These are phyloP conservation scores for Octodon degus DNA, from an alignment of 2,113 vertebrate species.

Conservation along the genomic window DNA sequence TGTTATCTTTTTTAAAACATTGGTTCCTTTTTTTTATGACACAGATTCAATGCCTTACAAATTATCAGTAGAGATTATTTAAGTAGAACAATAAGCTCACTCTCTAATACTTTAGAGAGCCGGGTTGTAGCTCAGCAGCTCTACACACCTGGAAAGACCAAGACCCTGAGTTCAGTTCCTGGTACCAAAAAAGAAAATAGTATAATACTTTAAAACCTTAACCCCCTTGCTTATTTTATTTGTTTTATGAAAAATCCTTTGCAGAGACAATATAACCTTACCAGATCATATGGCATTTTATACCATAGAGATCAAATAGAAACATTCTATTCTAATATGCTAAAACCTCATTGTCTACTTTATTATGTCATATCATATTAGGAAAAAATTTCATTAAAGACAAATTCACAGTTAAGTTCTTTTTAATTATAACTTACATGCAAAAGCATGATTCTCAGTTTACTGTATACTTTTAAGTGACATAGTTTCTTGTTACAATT, in stretches of 20 bases:
- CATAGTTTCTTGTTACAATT: constrained; percentile 24
- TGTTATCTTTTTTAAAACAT: background rate
- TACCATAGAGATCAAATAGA: constrained; percentile 12
- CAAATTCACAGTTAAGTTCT: constrained; percentile 20
- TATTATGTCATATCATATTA: constrained; percentile 2
- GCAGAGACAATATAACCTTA: constrained; percentile 31
- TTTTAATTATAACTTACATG: constrained; percentile 42
- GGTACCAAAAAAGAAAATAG: too few species aligned
- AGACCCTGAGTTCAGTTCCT: too few species aligned
- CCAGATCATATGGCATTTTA: background rate
- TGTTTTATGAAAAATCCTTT: constrained; percentile 47
- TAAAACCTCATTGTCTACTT: constrained; percentile 63
- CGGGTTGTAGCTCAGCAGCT: too few species aligned
- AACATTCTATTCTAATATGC: constrained; percentile 38
- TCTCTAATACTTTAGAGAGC: constrained; percentile 16
- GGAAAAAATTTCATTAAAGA: constrained; percentile 17
- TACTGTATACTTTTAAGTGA: too few species aligned
- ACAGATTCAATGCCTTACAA: constrained; percentile 33
- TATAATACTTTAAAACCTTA: constrained; percentile 43
- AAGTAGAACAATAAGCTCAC: constrained; percentile 34
- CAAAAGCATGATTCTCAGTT: constrained; percentile 17
- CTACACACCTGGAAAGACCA: too few species aligned
- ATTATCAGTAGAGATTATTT: constrained; percentile 53
- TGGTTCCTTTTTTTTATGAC: constrained; percentile 11
- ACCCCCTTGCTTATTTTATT: constrained; percentile 36